Evolutionary conservation across 2,888 invertebrate genomes (phyloP), one percentile per base, ranked within the genome.

Genomic region (Pterobdella sp.): DNA sequence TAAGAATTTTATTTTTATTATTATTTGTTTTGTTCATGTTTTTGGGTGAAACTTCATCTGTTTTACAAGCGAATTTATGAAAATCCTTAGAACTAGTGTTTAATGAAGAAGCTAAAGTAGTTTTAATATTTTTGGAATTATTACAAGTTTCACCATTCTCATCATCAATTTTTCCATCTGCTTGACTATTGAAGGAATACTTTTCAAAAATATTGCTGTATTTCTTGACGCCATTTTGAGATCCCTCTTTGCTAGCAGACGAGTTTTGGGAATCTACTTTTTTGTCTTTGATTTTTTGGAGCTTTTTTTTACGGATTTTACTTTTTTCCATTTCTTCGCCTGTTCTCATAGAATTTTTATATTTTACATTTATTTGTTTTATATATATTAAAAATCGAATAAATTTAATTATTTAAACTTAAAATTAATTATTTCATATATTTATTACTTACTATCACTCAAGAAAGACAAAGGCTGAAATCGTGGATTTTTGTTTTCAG

Each of bases 21-120:
- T n/a, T n/a, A n/a, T n/a, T 71, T 66, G 56, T 72, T 65, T 72
- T 65, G n/a, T 72, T 71, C 29, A 14, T 18, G 14, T 35, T n/a
- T 56, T 56, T 56, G 60, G 60, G 26, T 26, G 18, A 22, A n/a
- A n/a, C 7, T 56, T 56, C 60, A 14, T 56, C 3, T 56, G 14
- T 4, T 35, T 4, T 35, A 3, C n/a, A 32, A 22, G 18, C 3
- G 7, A 22, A 14, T 22, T 56, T 4, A 2, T 56, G 14, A 56
- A 14, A n/a, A n/a, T n/a, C n/a, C n/a, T n/a, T n/a, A 18, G 52
- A 52, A 18, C n/a, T n/a, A n/a, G n/a, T n/a, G n/a, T n/a, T n/a
- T n/a, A n/a, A n/a, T n/a, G n/a, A n/a, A n/a, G n/a, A n/a, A n/a
- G n/a, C n/a, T n/a, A n/a, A n/a, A n/a, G n/a, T n/a, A n/a, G n/a